Conservation (phyloP, 2,888 invertebrate species). For the Eupithecia exiguata region DNA sequence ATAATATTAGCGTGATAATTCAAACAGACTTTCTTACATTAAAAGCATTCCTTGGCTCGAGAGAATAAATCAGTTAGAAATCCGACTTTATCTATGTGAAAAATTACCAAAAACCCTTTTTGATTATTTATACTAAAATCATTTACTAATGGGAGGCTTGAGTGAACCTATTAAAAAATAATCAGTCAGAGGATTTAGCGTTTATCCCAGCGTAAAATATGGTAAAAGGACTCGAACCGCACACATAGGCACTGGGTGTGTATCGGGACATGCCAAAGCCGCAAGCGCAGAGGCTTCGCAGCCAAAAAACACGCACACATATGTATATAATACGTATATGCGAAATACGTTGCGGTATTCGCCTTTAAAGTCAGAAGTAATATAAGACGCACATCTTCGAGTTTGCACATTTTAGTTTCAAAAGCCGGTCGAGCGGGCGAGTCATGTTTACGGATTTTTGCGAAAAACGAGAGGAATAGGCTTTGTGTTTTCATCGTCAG, state of each 20-base stretch:
- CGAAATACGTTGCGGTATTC: slow-evolving; percentile 82
- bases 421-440: slow-evolving; percentile 78
- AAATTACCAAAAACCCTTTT: slow-evolving; percentile 18
- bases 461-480: slow-evolving; percentile 63
- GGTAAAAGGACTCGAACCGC: slow-evolving; percentile 56
- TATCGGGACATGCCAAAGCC: slow-evolving; percentile 46
- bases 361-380: slow-evolving; percentile 81
- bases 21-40: slow-evolving; percentile 4
- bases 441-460: slow-evolving; percentile 75
- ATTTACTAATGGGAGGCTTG: slow-evolving; percentile 32
- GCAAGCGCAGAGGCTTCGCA: slow-evolving; percentile 56
- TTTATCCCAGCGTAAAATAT: slow-evolving; percentile 53
- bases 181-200: slow-evolving; percentile 32
- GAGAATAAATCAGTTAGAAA: neutral
- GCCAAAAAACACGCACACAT: slow-evolving; percentile 73
- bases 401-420: slow-evolving; percentile 82
- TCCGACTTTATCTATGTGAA: slow-evolving; percentile 8
- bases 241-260: slow-evolving; percentile 50
- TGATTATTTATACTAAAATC: slow-evolving; percentile 20
- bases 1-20: too few relatives aligned
- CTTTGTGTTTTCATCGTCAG: slow-evolving; percentile 53
- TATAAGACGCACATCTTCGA: slow-evolving; percentile 83
- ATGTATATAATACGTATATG: slow-evolving; percentile 61
- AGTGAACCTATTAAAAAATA: slow-evolving; percentile 34
- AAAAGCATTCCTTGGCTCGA: neutral